Conservation (phyloP, 2,797 vertebrate genomes). For the Chiroxiphia lanceolata region DNA sequence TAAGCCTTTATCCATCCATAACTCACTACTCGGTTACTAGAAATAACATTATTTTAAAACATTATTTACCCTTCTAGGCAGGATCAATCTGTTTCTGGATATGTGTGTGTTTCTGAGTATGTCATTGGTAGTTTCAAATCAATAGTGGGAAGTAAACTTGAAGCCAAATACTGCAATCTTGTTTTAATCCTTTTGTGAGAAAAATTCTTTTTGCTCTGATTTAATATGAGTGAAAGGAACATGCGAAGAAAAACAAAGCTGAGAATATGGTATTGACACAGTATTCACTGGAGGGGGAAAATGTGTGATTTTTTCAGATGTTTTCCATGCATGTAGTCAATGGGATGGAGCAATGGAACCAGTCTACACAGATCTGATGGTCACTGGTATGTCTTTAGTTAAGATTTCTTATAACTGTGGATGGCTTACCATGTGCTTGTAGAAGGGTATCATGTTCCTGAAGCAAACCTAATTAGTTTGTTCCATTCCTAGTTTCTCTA, state of each 20-base stretch:
- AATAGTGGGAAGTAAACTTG: neutral
- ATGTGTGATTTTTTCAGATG: neutral
- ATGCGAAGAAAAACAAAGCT: rapidly evolving
- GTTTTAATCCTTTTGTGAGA: neutral
- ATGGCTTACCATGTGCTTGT: neutral
- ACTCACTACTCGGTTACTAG: neutral
- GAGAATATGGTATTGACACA: neutral
- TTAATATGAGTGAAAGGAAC: neutral
- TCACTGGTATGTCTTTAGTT: neutral
- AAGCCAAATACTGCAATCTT: neutral
- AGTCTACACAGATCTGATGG: neutral
- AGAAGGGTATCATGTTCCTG: neutral
- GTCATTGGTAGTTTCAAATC: neutral
- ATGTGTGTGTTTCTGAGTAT: neutral
- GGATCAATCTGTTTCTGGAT: neutral
- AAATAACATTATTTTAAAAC: conserved; percentile 2
- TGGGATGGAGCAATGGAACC: neutral
- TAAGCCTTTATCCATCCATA: neutral
- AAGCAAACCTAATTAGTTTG: neutral
- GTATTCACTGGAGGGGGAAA: neutral
- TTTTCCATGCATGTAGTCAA: neutral
- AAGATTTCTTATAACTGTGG: neutral
- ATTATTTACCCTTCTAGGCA: neutral
- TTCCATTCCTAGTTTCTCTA: neutral
- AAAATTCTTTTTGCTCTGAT: neutral